phyloP scores from a whole-genome alignment of 2,888 invertebrate species.

The Cephus nigrinus region DNA sequence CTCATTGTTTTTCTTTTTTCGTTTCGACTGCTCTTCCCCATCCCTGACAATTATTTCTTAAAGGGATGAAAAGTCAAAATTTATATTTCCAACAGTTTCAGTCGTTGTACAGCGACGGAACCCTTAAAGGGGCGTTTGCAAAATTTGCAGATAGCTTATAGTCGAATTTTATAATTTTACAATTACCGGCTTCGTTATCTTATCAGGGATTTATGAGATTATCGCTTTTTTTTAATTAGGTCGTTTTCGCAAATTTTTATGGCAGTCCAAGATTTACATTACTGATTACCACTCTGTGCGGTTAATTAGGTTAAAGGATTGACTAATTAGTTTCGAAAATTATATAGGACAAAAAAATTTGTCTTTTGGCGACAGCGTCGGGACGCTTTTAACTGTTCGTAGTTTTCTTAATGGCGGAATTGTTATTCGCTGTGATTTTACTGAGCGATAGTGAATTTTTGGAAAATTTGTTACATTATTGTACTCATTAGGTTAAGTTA shows the following conservation, averaged over 20 bases:
- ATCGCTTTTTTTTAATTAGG: neutral
- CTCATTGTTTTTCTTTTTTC: neutral
- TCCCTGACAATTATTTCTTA: neutral
- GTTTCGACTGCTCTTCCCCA: neutral
- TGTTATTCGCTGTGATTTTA: neutral
- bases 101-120: neutral
- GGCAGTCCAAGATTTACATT: neutral
- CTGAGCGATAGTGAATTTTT: neutral
- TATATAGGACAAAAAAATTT: neutral
- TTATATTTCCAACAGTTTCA: neutral
- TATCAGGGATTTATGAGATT: neutral
- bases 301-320: neutral
- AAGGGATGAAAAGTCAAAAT: neutral
- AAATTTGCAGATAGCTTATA: neutral
- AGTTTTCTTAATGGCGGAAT: neutral
- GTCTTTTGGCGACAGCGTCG: neutral
- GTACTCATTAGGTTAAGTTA: neutral
- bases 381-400: neutral
- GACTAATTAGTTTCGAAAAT: neutral
- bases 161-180: neutral
- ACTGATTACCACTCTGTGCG: neutral
- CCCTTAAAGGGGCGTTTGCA: neutral
- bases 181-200: neutral
- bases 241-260: neutral
- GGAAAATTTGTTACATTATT: neutral